A percentile compares a stretch with the other conserved stretches of the same genome.
Conservation (phyloP, 2,888 invertebrate genomes). For the Rhagonycha lutea region DNA sequence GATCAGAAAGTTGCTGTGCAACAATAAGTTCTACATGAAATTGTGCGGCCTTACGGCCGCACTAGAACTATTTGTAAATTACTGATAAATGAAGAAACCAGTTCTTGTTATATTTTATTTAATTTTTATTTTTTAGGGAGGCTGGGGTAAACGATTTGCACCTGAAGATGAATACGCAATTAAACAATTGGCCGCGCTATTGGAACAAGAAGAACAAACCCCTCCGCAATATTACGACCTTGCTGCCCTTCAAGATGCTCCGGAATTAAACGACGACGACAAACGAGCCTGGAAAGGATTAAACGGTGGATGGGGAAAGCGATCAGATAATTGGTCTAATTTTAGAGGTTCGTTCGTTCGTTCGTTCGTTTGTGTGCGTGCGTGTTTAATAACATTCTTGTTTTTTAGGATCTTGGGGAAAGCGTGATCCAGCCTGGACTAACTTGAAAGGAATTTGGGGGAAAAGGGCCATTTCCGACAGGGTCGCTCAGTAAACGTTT, state of each 20-base stretch:
- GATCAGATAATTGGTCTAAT: conserved; percentile 65
- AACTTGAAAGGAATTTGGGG: conserved; percentile 82
- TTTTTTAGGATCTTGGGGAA: conserved; percentile 71
- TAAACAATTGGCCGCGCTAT: conserved; percentile 44
- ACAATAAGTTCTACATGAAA: too few species aligned
- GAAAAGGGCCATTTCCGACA: conserved; percentile 59
- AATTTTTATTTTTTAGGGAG: conserved; percentile 41
- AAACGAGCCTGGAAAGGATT: conserved; percentile 73
- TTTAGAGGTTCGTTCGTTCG: conserved; percentile 55
- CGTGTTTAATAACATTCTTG: not conserved
- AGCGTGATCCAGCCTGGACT: conserved; percentile 79
- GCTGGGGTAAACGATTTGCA: conserved; percentile 54
- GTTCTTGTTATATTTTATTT: not conserved
- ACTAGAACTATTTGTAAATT: not conserved
- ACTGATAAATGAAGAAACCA: not conserved
- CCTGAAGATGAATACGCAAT: conserved; percentile 47
- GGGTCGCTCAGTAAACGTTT: conserved; percentile 38
- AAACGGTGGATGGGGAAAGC: conserved; percentile 76
- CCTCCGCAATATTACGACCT: conserved; percentile 38
- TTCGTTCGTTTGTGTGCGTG: not conserved
- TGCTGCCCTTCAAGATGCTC: conserved; percentile 35
- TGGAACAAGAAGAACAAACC: conserved; percentile 40
- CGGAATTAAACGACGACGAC: conserved; percentile 51
- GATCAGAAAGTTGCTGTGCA: too few species aligned
- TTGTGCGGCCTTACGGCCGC: too few species aligned